Base-by-base conservation (phyloP, 2,797 vertebrate species). In the Urocyon cinereoargenteus region DNA sequence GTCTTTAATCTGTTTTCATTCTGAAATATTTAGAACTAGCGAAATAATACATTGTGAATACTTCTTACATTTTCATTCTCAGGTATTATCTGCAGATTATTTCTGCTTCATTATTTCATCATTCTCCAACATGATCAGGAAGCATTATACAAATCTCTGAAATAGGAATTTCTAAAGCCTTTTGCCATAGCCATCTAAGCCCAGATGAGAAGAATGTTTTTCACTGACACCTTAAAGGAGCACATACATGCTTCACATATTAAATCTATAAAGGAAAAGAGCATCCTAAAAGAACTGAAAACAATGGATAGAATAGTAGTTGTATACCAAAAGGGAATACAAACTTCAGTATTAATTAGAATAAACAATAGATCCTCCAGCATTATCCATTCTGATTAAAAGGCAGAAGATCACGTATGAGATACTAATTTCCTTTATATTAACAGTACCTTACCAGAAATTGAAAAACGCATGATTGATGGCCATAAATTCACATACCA, bases 91-190 rank as follows among this genome's bases (percentile, higher is more conserved):
- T 19, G 89, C 26, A n/a, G 81, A 91, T 97, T 93, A 91, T 40
- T 68, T 96, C 90, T 96, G 57, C 59, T 28, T 84, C n/a, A 31
- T 90, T 93, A 75, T 64, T 91, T 81, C 75, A 59, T 70, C 55
- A 81, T 86, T 86, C 82, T 89, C 57, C 68, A 77, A 59, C n/a
- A 53, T 96, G 68, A 70, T 84, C 40, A 70, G 45, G 36, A 51
- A 90, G 70, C 11, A 68, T 93, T 89, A 59, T 40, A 66, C 49
- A 93, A 95, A 94, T 82, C 75, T 87, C 70, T 72, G 68, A 86
- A 92, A 93, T n/a, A 89, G 51, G 22, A 79, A 97, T 95, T 94
- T 86, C 55, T 86, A 95, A 94, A 96, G 49, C 36, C 36, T 77
- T 73, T 66, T 92, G 31, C 26, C 77, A 26, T 1, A 73, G 26